phyloP scores from a whole-genome alignment of 2,888 invertebrate genomes.

The Brenthis hecate region DNA sequence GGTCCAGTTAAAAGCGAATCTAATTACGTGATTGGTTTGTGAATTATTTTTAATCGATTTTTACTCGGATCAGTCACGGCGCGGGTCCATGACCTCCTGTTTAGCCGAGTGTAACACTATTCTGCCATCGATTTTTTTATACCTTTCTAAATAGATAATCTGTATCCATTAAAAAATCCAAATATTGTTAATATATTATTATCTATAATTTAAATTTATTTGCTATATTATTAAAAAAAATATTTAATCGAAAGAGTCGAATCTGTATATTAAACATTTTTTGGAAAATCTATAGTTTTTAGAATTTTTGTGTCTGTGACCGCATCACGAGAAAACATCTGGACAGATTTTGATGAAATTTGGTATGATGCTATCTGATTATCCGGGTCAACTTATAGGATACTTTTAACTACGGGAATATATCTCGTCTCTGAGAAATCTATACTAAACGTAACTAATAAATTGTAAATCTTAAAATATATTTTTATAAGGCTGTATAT shows the following conservation, averaged over 20 bases:
- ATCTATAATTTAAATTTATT: too few relatives aligned
- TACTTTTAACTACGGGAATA: too few relatives aligned
- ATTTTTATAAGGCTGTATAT: background rate
- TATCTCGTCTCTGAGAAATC: too few relatives aligned
- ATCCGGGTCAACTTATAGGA: too few relatives aligned
- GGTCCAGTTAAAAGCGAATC: constrained; percentile 14
- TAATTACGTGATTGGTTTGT: constrained; percentile 4
- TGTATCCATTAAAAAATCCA: background rate
- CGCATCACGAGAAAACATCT: too few relatives aligned
- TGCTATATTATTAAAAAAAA: too few relatives aligned
- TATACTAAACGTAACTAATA: background rate
- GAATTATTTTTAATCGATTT: constrained; percentile 19
- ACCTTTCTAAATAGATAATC: background rate
- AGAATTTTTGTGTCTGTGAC: too few relatives aligned
- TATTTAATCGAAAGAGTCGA: too few relatives aligned
- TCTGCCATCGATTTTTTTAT: background rate
- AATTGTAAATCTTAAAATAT: too few relatives aligned
- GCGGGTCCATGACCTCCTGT: constrained; percentile 17
- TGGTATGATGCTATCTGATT: too few relatives aligned
- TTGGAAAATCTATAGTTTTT: background rate
- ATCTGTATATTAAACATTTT: too few relatives aligned
- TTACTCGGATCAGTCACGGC: constrained; percentile 16
- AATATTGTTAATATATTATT: background rate
- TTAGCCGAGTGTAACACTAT: constrained; percentile 12
- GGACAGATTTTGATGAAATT: too few relatives aligned